A percentile compares a stretch with the other conserved stretches of the same genome.
Evolutionary conservation across 1,140 invertebrate genomes (phyloP).

Genomic region (Drosophila arizonae): DNA sequence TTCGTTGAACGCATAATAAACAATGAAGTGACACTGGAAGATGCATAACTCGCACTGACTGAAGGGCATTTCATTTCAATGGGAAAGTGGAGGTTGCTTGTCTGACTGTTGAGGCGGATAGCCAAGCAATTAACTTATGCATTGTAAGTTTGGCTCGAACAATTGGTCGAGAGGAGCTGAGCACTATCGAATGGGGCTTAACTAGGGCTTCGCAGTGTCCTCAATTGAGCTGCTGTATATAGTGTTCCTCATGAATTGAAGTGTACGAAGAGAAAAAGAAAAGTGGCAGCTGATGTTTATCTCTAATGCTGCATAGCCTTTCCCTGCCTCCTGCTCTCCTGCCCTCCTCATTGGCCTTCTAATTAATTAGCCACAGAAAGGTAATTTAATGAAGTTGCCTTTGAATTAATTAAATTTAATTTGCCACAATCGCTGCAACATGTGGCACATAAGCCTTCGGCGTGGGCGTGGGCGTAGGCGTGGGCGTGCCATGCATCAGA

Average conservation of each 20-base stretch:
- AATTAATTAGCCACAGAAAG: too few species aligned
- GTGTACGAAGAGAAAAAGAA: too few species aligned
- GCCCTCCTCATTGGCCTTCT: too few species aligned
- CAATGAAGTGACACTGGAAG: conserved; percentile 41
- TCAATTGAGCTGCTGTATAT: not conserved
- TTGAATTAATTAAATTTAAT: conserved; percentile 43
- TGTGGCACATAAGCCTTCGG: conserved; percentile 19
- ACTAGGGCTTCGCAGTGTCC: too few species aligned
- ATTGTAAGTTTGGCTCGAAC: not conserved
- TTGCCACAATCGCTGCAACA: conserved; percentile 30
- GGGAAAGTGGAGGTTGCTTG: not conserved
- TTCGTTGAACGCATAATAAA: conserved; percentile 49
- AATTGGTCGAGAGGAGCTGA: not conserved
- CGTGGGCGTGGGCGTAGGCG: too few species aligned
- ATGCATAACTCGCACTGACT: conserved; percentile 24
- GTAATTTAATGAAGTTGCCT: conserved; percentile 9
- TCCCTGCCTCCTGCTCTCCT: too few species aligned
- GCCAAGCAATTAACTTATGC: not conserved
- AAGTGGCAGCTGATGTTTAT: too few species aligned
- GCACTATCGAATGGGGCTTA: too few species aligned
- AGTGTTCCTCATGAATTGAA: not conserved
- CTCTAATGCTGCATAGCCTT: too few species aligned
- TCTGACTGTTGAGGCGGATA: not conserved
- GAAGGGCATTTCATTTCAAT: conserved; percentile 5
- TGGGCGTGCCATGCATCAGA: conserved; percentile 1